Conservation (phyloP, 1,140 invertebrate genomes). For the Drosophila nigrodunni region DNA sequence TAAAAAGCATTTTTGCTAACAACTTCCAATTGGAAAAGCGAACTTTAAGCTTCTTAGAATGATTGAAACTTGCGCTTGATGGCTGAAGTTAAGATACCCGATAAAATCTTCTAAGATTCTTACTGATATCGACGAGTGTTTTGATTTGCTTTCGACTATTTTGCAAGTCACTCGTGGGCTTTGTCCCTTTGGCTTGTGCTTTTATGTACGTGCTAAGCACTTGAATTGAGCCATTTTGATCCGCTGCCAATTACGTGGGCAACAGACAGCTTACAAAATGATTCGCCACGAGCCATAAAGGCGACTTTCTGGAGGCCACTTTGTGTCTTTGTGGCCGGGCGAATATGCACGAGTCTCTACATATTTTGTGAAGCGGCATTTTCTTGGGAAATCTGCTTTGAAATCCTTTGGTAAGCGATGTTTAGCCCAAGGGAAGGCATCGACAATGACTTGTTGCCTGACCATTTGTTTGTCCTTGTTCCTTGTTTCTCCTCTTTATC, state of each 20-base stretch:
- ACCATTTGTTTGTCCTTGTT: conserved; percentile 1
- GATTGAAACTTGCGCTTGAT: neutral
- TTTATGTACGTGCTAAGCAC: conserved; percentile 21
- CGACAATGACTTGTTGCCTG: conserved; percentile 30
- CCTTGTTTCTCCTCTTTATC: neutral
- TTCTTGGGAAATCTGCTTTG: conserved; percentile 25
- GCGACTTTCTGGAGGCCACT: conserved; percentile 30
- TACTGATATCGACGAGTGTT: conserved; percentile 4
- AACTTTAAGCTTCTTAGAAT: neutral
- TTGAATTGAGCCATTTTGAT: conserved; percentile 39
- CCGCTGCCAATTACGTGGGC: conserved; percentile 45
- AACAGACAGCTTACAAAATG: conserved; percentile 40
- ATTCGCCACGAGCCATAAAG: conserved; percentile 45
- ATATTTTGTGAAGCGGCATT: conserved; percentile 5
- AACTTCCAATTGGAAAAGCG: neutral
- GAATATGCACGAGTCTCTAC: neutral
- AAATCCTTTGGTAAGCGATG: conserved; percentile 34
- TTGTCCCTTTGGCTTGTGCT: conserved; percentile 4
- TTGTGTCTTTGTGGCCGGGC: conserved; percentile 18
- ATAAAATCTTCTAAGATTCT: neutral
- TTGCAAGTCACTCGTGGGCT: neutral
- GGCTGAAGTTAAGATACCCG: neutral
- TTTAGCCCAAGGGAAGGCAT: conserved; percentile 12
- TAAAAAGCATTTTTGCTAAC: neutral
- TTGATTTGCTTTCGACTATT: neutral